Base-by-base conservation (phyloP, 2,888 invertebrate genomes). In the Apamea crenata region DNA sequence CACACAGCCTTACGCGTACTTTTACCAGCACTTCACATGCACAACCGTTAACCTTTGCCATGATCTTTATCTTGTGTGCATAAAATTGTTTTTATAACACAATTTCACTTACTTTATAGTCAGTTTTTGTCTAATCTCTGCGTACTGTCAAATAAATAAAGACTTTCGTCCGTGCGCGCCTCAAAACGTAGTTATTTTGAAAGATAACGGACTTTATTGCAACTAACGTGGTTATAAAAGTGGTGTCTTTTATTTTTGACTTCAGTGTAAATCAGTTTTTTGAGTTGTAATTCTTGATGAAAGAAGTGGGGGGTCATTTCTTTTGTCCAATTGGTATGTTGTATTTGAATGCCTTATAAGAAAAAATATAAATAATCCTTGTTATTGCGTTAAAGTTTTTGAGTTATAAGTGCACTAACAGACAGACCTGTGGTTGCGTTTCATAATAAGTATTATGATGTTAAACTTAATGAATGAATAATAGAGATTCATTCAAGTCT, bases 11-110 rank as follows among this genome's bases (percentile, higher is more conserved):
- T 87, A 85, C 40, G 47, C 40, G 29, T 29, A 85, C 80, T 86
- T 83, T 85, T 83, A 78, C 82, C 78, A 56, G 78, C 82, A 69
- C 73, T 90, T 89, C 84, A 84, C 87, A 84, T 86, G 78, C 74
- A 59, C 72, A 81, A 80, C 82, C 79, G 84, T 88, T 88, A 84
- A 90, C 90, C 91, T 90, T 90, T 90, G 76, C 74, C 86, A 14
- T 47, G 87, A 91, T 90, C 74, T 16, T 83, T 83, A 90, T 90
- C 91, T 85, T 61, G n/a, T 72, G 75, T 76, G 69, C 75, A 83
- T 88, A 80, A 88, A 85, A 87, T 86, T 75, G 80, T 90, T 84
- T 84, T 85, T 83, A 86, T 83, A 81, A 72, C 81, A 82, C 78
- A 86, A 84, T 88, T 88, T 89, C 89, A 87, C 89, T 83, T 77